Evolutionary conservation across 2,888 invertebrate genomes (phyloP).

Genomic region (Ornithoptera alexandrae): DNA sequence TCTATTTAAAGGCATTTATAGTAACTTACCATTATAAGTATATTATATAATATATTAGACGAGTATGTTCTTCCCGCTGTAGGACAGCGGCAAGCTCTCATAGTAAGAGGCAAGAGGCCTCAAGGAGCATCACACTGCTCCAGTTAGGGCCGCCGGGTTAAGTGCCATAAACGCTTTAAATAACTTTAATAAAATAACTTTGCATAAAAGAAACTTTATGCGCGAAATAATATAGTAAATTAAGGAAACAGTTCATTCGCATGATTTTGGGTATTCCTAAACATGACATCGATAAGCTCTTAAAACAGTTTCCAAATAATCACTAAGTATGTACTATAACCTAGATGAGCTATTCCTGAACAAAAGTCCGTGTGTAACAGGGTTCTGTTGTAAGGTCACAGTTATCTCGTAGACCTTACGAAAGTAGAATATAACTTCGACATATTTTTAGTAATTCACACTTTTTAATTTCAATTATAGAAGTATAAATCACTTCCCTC

Average conservation of each 20-base stretch:
- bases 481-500: too few species aligned
- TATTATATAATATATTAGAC: slow-evolving; percentile 3
- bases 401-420: too few species aligned
- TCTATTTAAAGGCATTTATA: not conserved
- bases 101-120: slow-evolving; percentile 17
- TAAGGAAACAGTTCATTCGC: not conserved
- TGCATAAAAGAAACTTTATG: not conserved
- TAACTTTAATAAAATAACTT: slow-evolving; percentile 3
- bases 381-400: too few species aligned
- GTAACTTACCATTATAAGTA: slow-evolving; percentile 2
- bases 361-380: too few species aligned
- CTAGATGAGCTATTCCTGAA: too few species aligned
- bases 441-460: too few species aligned
- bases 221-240: not conserved
- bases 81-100: slow-evolving; percentile 25
- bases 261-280: too few species aligned
- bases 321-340: too few species aligned
- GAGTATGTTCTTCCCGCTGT: slow-evolving; percentile 8
- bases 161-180: slow-evolving; percentile 26
- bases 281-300: too few species aligned
- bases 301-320: too few species aligned
- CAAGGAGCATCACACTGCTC: slow-evolving; percentile 19
- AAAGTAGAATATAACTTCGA: too few species aligned
- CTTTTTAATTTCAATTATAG: too few species aligned
- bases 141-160: slow-evolving; percentile 25